Evolutionary conservation across 2,888 invertebrate species (phyloP), one percentile per base, ranked within the genome.

Genomic region (Agriopis aurantiaria): DNA sequence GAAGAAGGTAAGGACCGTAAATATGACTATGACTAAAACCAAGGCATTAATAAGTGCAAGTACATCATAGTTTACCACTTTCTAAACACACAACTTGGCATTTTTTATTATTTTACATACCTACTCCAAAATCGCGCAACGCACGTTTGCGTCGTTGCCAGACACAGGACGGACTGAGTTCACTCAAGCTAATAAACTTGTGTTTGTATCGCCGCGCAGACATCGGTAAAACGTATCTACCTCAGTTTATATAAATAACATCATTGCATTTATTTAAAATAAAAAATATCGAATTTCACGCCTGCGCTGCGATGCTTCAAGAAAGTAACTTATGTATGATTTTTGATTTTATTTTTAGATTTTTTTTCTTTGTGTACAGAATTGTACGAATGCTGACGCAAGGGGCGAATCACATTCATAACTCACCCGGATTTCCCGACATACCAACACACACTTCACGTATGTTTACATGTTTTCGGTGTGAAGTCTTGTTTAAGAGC

Each of bases 301-400:
- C 33, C 33, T 33, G 33, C 33, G 33, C 33, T 33, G 11, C 14
- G 12, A 57, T 6, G 43, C 43, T n/a, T 17, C 40, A 43, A 14
- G 8, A 33, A 46, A 12, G 8, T n/a, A 43, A 14, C 11, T 57
- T 10, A 57, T 17, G 2, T 12, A 55, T 45, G 23, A 23, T 11
- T 58, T 46, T 12, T 33, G 33, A 23, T 56, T 56, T 49, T 60
- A 65, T 23, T 55, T 67, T 56, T 69, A 69, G 62, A 61, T 65
- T 52, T 56, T 73, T 66, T 78, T 87, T 88, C 81, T 91, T 89
- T 89, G 79, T 88, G 83, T 87, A 86, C 93, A 94, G 93, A 91
- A 79, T 87, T 92, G 85, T 88, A 85, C 85, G 88, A 91, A 87
- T 89, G 92, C 91, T 92, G 93, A 92, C 87, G 82, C 85, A 86